Evolutionary conservation across 2,888 invertebrate genomes (phyloP), one percentile per base, ranked within the genome.

Genomic region (Hipparchia semele): DNA sequence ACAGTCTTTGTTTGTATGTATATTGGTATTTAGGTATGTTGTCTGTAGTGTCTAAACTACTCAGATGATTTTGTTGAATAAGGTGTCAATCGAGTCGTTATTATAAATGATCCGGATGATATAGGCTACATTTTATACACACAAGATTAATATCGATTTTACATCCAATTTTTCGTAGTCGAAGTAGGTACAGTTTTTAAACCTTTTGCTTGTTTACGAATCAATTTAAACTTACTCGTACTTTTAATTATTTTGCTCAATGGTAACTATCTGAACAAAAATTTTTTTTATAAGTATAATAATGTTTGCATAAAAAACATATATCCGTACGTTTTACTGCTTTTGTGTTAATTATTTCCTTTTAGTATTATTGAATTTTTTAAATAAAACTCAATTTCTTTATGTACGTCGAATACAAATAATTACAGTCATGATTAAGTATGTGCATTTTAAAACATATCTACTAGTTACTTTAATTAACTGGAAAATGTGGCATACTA

Each of bases 141-240:
- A 23, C 23, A 23, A 23, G 23, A 23, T 23, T 23, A 23, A 23
- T 23, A 23, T 23, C 23, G 23, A 23, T 23, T 23, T 23, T 23
- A 23, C 23, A 23, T 23, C 23, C 23, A 23, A 23, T 23, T 23
- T 23, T 23, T 23, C 1, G 23, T 23, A 23, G 23, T 23, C 23
- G 23, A 23, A 23, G 23, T 23, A 23, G 23, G 23, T 23, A 23
- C 39, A 39, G 5, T 39, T 39, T 39, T 39, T 39, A 39, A 39
- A 39, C 39, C 5, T 39, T 39, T 39, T 5, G 39, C 39, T 68
- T 68, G 13, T 73, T 74, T 23, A 73, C 65, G 66, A 71, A 68
- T 71, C 65, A 71, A 70, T 71, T 71, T 73, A 66, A 23, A 61
- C 45, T 60, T 51, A 23, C 39, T 39, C 39, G 39, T 39, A 39